Percentiles rank a stretch among this genome's conserved stretches.
phyloP scores from a whole-genome alignment of 2,113 vertebrate genomes.

The Cromileptes altivelis region DNA sequence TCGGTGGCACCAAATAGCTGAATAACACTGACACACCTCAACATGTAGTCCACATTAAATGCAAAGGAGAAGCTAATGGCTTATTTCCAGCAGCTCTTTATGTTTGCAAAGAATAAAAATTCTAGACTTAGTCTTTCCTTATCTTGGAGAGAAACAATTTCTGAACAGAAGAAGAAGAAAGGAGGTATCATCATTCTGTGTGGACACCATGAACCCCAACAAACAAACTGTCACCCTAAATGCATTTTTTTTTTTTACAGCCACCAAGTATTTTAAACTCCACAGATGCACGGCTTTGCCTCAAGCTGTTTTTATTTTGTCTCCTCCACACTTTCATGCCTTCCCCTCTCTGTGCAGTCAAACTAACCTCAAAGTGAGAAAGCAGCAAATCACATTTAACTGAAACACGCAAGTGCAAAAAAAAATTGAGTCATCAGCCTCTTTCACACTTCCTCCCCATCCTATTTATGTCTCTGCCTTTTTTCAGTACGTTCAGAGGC shows the following conservation, averaged over 20 bases:
- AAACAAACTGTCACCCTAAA: background rate
- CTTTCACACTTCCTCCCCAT: conserved; percentile 61
- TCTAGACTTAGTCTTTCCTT: too few species aligned
- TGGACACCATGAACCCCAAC: background rate
- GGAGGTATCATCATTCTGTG: background rate
- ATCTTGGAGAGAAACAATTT: background rate
- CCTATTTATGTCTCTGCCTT: conserved; percentile 45
- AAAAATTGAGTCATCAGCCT: conserved; percentile 50
- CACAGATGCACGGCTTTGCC: conserved; percentile 48
- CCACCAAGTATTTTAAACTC: conserved; percentile 22
- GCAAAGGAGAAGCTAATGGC: background rate
- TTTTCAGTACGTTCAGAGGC: conserved; percentile 2
- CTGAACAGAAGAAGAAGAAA: background rate
- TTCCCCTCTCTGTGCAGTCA: conserved; percentile 25
- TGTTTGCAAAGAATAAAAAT: background rate
- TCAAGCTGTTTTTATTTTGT: conserved; percentile 42
- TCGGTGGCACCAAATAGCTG: background rate
- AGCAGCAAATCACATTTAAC: conserved; percentile 58
- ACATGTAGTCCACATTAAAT: background rate
- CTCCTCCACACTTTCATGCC: conserved; percentile 13
- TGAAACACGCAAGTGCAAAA: conserved; percentile 46
- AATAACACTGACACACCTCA: background rate
- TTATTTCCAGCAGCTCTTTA: background rate
- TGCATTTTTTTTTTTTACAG: conserved; percentile 17
- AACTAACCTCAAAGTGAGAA: conserved; percentile 60